A percentile compares a stretch with the other conserved stretches of the same genome.
These are phyloP conservation scores for Pristiophorus japonicus DNA, from an alignment of 2,113 vertebrate species.

Conservation along the genomic window DNA sequence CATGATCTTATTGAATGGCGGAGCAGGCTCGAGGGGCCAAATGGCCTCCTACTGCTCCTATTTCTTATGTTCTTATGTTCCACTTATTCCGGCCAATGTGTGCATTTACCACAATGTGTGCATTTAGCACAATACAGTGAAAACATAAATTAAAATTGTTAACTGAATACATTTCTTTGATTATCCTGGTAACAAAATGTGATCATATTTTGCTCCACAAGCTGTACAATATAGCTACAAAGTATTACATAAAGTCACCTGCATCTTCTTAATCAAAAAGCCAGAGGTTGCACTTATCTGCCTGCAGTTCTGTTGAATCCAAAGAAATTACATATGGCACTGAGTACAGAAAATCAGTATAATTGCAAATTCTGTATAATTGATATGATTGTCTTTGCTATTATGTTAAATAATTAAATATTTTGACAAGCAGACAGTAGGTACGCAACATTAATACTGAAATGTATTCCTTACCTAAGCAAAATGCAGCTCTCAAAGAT, in stretches of 20 bases:
- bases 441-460: not conserved
- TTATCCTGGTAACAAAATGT: not conserved
- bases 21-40: too few species aligned
- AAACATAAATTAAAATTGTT: not conserved
- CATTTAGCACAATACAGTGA: not conserved
- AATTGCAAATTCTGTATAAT: not conserved
- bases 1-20: too few species aligned
- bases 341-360: not conserved
- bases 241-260: not conserved
- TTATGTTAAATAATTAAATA: not conserved
- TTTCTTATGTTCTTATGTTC: too few species aligned
- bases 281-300: not conserved
- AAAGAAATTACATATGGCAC: not conserved
- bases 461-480: not conserved
- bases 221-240: not conserved
- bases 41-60: too few species aligned
- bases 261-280: not conserved
- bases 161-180: not conserved
- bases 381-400: not conserved
- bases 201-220: not conserved
- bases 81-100: too few species aligned
- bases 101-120: too few species aligned
- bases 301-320: not conserved
- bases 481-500: not conserved
- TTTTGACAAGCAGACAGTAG: not conserved